Evolutionary conservation across 1,140 invertebrate genomes (phyloP), one percentile per base, ranked within the genome.

Genomic region (Procambarus virginalis): DNA sequence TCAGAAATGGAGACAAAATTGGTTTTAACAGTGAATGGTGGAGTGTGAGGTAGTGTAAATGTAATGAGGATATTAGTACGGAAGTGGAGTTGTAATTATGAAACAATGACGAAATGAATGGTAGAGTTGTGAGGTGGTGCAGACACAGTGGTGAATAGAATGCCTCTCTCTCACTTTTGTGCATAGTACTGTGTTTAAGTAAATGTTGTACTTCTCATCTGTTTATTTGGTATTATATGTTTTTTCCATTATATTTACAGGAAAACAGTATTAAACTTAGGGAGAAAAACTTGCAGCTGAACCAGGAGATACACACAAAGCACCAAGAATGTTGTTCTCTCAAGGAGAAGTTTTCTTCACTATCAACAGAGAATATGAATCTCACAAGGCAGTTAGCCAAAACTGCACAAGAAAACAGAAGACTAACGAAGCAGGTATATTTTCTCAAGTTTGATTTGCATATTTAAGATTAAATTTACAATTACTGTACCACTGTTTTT

Each of bases 271-370:
- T 92, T 73, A 92, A 92, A 55, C 80, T 92, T 20, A 78, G 92
- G 48, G 92, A 92, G 82, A 92, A 92, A 68, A 92, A 92, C 70
- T 81, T 92, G n/a, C 92, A 92, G 73, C 80, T 92, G 60, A 92
- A 92, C 55, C 92, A 92, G 20, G 92, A 92, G 78, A 91, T 92
- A 46, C 92, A 92, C 75, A 77, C 86, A 1, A 92, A 92, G 48
- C 92, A 92, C 73, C 92, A 92, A 51, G 92, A 92, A 86, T 91
- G 90, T 78, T 92, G 92, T 70, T 86, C 85, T 2, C 86, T 92
- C 12, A 91, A 89, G 86, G 92, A 92, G 48, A 92, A 78, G 51
- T 92, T 87, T 76, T 87, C 84, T 34, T 46, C 88, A 45, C 58
- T 92, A 48, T 75, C 91, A 6, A 70, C 82, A 17, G 88, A 92